A percentile compares a stretch with the other conserved stretches of the same genome.
Evolutionary conservation across 2,113 vertebrate species (phyloP).

Genomic region (Carassius carassius): DNA sequence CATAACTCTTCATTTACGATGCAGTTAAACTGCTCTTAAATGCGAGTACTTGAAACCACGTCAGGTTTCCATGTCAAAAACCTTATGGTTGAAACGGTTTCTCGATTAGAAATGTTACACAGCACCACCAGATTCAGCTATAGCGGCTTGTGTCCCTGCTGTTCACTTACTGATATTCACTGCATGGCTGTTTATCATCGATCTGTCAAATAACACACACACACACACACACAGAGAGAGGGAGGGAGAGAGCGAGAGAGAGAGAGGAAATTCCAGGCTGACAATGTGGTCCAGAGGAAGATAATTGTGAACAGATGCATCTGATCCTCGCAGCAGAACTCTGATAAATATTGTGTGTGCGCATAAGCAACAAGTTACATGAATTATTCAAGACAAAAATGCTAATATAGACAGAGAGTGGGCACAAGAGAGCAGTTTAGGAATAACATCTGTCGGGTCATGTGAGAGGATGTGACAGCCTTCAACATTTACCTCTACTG

Average conservation of each 20-base stretch:
- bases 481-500: constrained; percentile 11
- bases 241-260: constrained; percentile 47
- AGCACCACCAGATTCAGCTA: neutral
- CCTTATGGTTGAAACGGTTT: no score
- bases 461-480: constrained; percentile 37
- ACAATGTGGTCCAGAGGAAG: constrained; percentile 74
- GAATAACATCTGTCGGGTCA: constrained; percentile 25
- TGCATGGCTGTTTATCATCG: constrained; percentile 24
- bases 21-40: constrained; percentile 6
- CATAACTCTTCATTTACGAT: neutral
- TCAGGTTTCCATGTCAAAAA: neutral
- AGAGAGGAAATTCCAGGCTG: constrained; percentile 79
- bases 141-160: neutral
- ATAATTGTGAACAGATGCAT: constrained; percentile 80
- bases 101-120: neutral
- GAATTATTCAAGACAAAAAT: constrained; percentile 31
- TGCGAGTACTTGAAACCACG: neutral
- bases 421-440: constrained; percentile 7
- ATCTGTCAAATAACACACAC: constrained; percentile 15
- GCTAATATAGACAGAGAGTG: constrained; percentile 49
- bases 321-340: constrained; percentile 54
- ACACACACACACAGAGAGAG: constrained; percentile 51
- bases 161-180: constrained; percentile 30
- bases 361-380: constrained; percentile 12
- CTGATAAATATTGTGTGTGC: constrained; percentile 45